Evolutionary conservation across 2,888 invertebrate species (phyloP).

Genomic region (Yponomeuta malinellus): DNA sequence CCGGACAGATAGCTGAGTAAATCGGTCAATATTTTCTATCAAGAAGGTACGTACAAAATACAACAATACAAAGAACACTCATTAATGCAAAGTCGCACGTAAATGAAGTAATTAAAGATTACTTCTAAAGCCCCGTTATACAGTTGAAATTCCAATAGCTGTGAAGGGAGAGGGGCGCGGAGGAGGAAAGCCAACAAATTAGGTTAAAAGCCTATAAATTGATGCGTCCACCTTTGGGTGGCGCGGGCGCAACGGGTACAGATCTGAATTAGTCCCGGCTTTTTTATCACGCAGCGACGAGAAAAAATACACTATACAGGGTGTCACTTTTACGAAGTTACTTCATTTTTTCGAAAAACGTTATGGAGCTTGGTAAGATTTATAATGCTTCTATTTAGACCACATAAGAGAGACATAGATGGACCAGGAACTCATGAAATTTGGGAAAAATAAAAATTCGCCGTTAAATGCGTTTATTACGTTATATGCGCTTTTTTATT

Average conservation of each 20-base stretch:
- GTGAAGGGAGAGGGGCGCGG: slow-evolving; percentile 20
- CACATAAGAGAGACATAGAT: no score
- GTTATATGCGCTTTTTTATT: no score
- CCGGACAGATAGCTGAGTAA: no score
- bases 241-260: slow-evolving; percentile 56
- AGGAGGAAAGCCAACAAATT: slow-evolving; percentile 59
- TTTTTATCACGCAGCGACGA: slow-evolving; percentile 68
- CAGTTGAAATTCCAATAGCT: slow-evolving; percentile 7
- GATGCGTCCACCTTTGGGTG: slow-evolving; percentile 68
- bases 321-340: slow-evolving; percentile 25
- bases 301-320: slow-evolving; percentile 56
- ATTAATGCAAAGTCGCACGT: neutral
- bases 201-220: slow-evolving; percentile 74
- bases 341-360: no score
- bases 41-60: neutral
- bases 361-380: no score
- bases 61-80: neutral
- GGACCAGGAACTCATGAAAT: no score
- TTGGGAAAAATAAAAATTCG: no score
- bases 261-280: slow-evolving; percentile 66
- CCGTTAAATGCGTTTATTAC: no score
- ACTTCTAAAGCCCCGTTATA: neutral
- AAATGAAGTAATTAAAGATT: neutral
- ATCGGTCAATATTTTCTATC: neutral
- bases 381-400: no score